Base-by-base conservation (phyloP, 2,888 invertebrate genomes). In the Mimachlamys varia region DNA sequence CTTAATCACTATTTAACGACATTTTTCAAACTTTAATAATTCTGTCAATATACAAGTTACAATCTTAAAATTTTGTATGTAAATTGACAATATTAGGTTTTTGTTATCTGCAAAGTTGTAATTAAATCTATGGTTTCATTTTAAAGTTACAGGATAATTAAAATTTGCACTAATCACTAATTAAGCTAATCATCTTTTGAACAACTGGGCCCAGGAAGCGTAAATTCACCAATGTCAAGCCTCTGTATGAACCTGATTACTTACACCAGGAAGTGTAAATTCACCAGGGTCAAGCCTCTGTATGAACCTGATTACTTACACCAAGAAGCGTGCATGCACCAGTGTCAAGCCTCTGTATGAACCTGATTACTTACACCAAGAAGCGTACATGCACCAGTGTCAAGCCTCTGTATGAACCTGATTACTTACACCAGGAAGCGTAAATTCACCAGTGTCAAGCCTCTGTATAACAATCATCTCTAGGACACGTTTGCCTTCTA, bases 401-500 rank as follows among this genome's bases (percentile, higher is more conserved):
- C 76, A 76, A 76, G 76, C 27, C 15, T 76, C 27, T 76, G 76
- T 15, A 76, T 0, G 76, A 76, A 27, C 76, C 0, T 33, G n/a
- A 88, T 27, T 50, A 90, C 94, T 90, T 92, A 96, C 96, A 92
- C 95, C 95, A 10, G 96, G 96, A 38, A 96, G 92, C 50, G 93
- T 92, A 19, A 92, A 93, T 88, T 95, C 95, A 33, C 90, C 89
- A 33, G 90, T 92, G 49, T 92, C 89, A 15, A 92, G 91, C 53
- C 93, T 94, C 38, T 94, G 93, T 13, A 95, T 93, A 0, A 94
- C 94, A 27, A 96, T 93, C 53, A 95, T 94, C 92, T 96, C 95
- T 55, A 95, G 90, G 13, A 96, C 94, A 50, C 93, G 93, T 91
- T 95, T 95, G 15, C 95, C 95, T 50, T 96, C 95, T 12, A 95